Evolutionary conservation across 2,888 invertebrate species (phyloP), one percentile per base, ranked within the genome.

Genomic region (Mycalesis mineus): DNA sequence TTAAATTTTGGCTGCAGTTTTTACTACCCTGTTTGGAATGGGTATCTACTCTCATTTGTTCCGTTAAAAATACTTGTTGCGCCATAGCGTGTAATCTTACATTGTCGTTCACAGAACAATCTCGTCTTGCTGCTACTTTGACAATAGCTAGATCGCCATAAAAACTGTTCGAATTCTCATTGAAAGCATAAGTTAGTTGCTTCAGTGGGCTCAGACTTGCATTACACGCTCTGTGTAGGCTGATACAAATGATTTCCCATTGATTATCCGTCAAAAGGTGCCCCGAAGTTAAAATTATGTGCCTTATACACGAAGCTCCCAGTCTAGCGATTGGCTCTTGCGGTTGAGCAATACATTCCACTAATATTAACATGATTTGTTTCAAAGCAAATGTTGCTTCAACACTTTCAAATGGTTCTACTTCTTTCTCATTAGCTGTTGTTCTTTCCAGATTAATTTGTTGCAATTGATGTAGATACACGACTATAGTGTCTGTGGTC

Each of bases 131-230:
- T 1, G 98, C 98, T 7, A 98, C 97, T 91, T 97, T 97, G 0
- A 98, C 97, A 59, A 96, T 96, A 8, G 95, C 96, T 65, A 95
- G 88, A 80, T 98, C 98, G 0, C 98, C 98, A 78, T 97, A 97
- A 82, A 98, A 98, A 75, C 97, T 97, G 71, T 97, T 96, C 0
- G 98, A 98, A 74, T 96, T 95, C 68, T 95, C 94, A 70, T 96
- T 95, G 78, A 98, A 98, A 37, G 97, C 97, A 71, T 95, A 93
- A 57, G 96, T 96, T 39, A 98, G 89, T 83, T 97, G 97, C 64
- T 96, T 94, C 55, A 98, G 80, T 36, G 97, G 96, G 65, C 95
- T 95, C 54, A 98, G 92, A 50, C 97, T 97, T n/a, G 96, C 93
- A 33, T 94, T 93, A 68, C 96, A 95, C 31, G 97, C 96, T 70